These are phyloP conservation scores for Drosophila arawakana DNA, from an alignment of 1,140 invertebrate genomes.

Conservation along the genomic window DNA sequence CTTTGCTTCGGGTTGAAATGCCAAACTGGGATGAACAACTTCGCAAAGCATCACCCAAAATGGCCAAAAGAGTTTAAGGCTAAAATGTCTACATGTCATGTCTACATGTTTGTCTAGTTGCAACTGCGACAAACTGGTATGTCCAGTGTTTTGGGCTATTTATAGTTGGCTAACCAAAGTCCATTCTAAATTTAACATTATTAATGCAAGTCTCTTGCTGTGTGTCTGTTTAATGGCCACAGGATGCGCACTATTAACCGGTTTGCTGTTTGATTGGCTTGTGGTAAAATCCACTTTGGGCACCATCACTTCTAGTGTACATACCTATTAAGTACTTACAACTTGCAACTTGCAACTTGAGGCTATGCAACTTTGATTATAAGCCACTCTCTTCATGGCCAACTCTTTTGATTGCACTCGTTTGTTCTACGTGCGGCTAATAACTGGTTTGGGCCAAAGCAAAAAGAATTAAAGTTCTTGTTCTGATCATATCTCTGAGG, in stretches of 20 bases:
- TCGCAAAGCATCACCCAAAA: not conserved
- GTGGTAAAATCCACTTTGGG: conserved; percentile 33
- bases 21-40: too few species aligned
- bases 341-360: conserved; percentile 24
- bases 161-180: conserved; percentile 70
- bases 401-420: conserved; percentile 39
- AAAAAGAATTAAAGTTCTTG: not conserved
- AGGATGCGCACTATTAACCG: conserved; percentile 75
- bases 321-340: conserved; percentile 64
- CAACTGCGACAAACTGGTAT: conserved; percentile 59
- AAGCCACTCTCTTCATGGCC: conserved; percentile 29
- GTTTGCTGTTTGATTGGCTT: conserved; percentile 76
- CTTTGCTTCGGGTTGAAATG: too few species aligned
- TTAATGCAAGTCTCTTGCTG: conserved; percentile 14
- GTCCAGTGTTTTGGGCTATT: conserved; percentile 46
- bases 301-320: conserved; percentile 68
- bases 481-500: conserved; percentile 24
- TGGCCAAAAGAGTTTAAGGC: not conserved
- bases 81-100: not conserved
- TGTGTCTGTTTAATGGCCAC: conserved; percentile 36
- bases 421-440: conserved; percentile 32
- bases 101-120: conserved; percentile 1
- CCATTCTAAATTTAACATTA: conserved; percentile 81
- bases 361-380: conserved; percentile 22
- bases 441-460: conserved; percentile 41